Percentiles rank a stretch among this genome's conserved stretches.
These are phyloP conservation scores for Drosophila neoperkinsi DNA, from an alignment of 2,888 invertebrate genomes.

Conservation along the genomic window DNA sequence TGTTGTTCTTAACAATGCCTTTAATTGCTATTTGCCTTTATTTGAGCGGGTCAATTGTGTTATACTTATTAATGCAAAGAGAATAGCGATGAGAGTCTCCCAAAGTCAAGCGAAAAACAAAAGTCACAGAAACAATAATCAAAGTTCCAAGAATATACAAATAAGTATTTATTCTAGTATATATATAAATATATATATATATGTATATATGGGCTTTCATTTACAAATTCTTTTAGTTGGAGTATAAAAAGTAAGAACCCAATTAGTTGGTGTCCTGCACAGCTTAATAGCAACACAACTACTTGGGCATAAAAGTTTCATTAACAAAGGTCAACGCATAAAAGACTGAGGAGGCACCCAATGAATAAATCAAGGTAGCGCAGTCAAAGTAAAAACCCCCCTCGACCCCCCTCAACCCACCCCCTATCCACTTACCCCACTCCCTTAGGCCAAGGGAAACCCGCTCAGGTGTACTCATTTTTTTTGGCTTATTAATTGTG, in stretches of 20 bases:
- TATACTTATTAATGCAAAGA: neutral
- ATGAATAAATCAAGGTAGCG: slow-evolving; percentile 70
- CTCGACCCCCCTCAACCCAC: neutral
- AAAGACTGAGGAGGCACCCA: slow-evolving; percentile 20
- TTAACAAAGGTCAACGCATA: slow-evolving; percentile 45
- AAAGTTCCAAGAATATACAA: neutral
- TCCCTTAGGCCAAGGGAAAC: neutral
- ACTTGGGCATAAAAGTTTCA: slow-evolving; percentile 68
- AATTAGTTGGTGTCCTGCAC: slow-evolving; percentile 39
- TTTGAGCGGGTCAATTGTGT: neutral
- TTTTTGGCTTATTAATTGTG: slow-evolving; percentile 68
- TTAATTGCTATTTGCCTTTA: neutral
- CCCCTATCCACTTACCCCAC: neutral
- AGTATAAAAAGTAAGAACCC: slow-evolving; percentile 11
- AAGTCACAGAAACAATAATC: neutral
- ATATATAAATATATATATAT: neutral
- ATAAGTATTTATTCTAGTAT: neutral
- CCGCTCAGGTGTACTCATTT: neutral
- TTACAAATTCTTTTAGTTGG: neutral
- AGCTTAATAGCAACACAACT: slow-evolving; percentile 56
- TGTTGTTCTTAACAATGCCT: neutral
- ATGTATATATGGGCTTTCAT: neutral
- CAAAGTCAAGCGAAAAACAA: fast-evolving
- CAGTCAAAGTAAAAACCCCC: neutral
- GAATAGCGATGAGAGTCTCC: neutral